phyloP scores from a whole-genome alignment of 2,888 invertebrate species.

The Dendrolimus houi region DNA sequence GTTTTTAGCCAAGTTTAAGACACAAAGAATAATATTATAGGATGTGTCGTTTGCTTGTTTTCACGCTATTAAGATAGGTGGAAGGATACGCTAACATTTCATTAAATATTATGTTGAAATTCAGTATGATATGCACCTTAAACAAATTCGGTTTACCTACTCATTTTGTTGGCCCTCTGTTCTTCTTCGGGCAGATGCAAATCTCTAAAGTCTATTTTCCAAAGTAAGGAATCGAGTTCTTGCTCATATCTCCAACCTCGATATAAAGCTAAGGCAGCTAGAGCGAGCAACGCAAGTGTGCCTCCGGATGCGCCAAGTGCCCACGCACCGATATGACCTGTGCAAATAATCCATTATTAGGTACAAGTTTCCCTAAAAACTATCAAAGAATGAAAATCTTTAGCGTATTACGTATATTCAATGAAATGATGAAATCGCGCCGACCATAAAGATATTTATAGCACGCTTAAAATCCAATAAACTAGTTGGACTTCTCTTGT shows the following conservation, averaged over 20 bases:
- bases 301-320: conserved; percentile 88
- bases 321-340: conserved; percentile 90
- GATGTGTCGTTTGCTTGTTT: too few species aligned
- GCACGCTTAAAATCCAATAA: neutral
- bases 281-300: conserved; percentile 80
- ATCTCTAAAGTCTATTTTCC: conserved; percentile 96
- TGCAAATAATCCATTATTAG: neutral
- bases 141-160: conserved; percentile 69
- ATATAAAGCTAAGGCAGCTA: conserved; percentile 86
- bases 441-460: neutral
- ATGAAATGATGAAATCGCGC: neutral
- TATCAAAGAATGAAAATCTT: neutral
- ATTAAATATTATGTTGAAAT: too few species aligned
- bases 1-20: too few species aligned
- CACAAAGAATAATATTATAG: too few species aligned
- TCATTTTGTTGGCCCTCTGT: conserved; percentile 67
- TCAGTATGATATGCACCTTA: conserved; percentile 8
- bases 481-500: neutral
- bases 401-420: neutral
- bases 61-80: too few species aligned
- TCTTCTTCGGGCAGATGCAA: conserved; percentile 81
- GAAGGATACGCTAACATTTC: too few species aligned
- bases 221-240: conserved; percentile 92
- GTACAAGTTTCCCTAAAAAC: neutral
- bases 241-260: conserved; percentile 97